A percentile compares a stretch with the other conserved stretches of the same genome.
Evolutionary conservation across 2,888 invertebrate genomes (phyloP).

Genomic region (Formica aserva): DNA sequence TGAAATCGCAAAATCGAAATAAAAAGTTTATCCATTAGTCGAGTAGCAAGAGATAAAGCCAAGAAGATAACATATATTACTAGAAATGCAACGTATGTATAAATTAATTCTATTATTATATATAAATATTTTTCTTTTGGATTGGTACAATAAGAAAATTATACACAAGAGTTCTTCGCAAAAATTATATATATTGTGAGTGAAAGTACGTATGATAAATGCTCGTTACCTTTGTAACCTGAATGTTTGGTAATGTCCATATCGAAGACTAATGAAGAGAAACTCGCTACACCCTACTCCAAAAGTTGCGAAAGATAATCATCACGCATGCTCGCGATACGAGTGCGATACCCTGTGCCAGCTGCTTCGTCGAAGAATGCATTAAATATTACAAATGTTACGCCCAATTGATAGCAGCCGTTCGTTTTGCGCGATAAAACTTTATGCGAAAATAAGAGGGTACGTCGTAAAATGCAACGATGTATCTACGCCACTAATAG

Average conservation of each 20-base stretch:
- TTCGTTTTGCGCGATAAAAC: slow-evolving; percentile 11
- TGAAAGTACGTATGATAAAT: background rate
- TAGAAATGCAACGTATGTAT: too few species aligned
- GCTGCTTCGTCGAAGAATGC: background rate
- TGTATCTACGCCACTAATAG: background rate
- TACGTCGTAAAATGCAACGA: background rate
- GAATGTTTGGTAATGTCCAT: slow-evolving; percentile 10
- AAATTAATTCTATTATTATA: background rate
- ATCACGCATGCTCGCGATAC: slow-evolving; percentile 7
- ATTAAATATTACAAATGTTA: slow-evolving; percentile 43
- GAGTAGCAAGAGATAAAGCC: background rate
- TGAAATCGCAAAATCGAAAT: too few species aligned
- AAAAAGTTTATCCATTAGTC: background rate
- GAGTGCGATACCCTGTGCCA: background rate
- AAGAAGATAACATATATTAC: background rate
- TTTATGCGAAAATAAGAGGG: background rate
- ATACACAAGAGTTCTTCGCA: background rate
- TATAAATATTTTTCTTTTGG: background rate
- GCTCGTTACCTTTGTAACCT: slow-evolving; percentile 9
- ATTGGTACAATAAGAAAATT: background rate
- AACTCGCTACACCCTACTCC: background rate
- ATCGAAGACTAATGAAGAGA: background rate
- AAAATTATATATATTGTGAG: background rate
- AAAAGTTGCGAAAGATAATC: background rate
- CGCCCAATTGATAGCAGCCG: background rate